A percentile compares a stretch with the other conserved stretches of the same genome.
Conservation (phyloP, 1,140 invertebrate genomes). For the Zophobas atratus region DNA sequence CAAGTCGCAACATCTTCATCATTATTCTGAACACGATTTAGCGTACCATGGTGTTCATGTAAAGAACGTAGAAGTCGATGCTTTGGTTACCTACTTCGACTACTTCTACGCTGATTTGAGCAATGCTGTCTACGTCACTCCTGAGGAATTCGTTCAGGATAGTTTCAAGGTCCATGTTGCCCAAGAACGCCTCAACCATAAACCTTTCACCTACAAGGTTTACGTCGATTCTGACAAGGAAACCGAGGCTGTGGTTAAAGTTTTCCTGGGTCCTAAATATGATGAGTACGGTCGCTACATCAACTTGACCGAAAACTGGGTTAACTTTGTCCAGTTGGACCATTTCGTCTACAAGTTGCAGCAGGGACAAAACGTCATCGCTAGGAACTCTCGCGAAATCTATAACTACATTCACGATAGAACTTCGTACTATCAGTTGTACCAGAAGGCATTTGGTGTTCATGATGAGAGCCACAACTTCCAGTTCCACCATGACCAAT, state of each 20-base stretch:
- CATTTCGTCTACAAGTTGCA: conserved; percentile 71
- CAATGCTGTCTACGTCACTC: conserved; percentile 72
- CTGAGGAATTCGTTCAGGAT: conserved; percentile 51
- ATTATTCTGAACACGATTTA: conserved; percentile 75
- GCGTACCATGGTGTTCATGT: conserved; percentile 75
- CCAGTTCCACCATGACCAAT: conserved; percentile 68
- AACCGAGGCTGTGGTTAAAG: conserved; percentile 72
- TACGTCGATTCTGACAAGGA: conserved; percentile 73
- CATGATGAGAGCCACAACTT: conserved; percentile 70
- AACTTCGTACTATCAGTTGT: conserved; percentile 73
- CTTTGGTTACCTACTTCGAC: conserved; percentile 81
- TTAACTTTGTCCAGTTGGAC: conserved; percentile 77
- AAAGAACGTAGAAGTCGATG: conserved; percentile 74
- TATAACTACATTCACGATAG: conserved; percentile 75
- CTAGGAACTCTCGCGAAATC: conserved; percentile 78
- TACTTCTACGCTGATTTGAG: conserved; percentile 78
- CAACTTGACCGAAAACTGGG: conserved; percentile 69
- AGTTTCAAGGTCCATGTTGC: conserved; percentile 67
- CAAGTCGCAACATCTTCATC: conserved; percentile 63
- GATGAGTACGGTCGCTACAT: conserved; percentile 71
- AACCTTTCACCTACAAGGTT: conserved; percentile 76
- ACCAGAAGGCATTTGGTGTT: conserved; percentile 72
- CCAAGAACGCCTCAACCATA: conserved; percentile 73
- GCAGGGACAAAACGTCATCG: conserved; percentile 78
- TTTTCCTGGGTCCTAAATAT: conserved; percentile 82